These are phyloP conservation scores for Lutraria rhynchaena DNA, from an alignment of 1,140 invertebrate genomes.

Conservation along the genomic window DNA sequence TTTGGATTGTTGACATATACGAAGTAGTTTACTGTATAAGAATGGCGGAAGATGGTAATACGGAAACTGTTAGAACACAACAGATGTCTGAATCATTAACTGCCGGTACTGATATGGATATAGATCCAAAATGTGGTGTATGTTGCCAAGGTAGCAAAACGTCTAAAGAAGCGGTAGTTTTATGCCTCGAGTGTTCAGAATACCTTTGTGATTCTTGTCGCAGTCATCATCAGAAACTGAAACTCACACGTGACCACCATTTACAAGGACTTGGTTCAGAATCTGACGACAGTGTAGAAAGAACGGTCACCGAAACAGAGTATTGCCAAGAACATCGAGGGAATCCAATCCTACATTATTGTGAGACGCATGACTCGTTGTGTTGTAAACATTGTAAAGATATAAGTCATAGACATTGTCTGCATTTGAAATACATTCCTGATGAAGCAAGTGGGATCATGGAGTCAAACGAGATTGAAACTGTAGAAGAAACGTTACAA, in stretches of 20 bases:
- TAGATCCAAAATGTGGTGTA: not conserved
- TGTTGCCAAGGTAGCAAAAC: not conserved
- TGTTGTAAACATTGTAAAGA: conserved; percentile 28
- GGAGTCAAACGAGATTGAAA: not conserved
- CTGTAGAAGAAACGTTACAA: not conserved
- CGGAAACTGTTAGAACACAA: too few species aligned
- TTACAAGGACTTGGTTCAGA: not conserved
- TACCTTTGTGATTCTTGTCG: conserved; percentile 7
- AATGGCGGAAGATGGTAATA: too few species aligned
- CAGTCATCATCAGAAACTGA: conserved; percentile 19
- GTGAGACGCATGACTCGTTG: conserved; percentile 10
- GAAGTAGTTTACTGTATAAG: too few species aligned
- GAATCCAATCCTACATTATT: conserved; percentile 8
- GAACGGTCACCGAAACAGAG: not conserved
- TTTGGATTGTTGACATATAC: too few species aligned
- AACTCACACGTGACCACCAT: conserved; percentile 6
- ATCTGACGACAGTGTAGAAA: not conserved
- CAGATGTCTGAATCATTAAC: too few species aligned
- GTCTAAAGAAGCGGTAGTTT: conserved; percentile 5
- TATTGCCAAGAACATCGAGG: conserved; percentile 28
- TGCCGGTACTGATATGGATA: not conserved
- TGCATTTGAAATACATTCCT: not conserved
- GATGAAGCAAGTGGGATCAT: not conserved
- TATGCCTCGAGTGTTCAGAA: conserved; percentile 41
- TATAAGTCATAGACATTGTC: conserved; percentile 6